Evolutionary conservation across 2,113 vertebrate species (phyloP).

Genomic region (Lophochroa leadbeateri): DNA sequence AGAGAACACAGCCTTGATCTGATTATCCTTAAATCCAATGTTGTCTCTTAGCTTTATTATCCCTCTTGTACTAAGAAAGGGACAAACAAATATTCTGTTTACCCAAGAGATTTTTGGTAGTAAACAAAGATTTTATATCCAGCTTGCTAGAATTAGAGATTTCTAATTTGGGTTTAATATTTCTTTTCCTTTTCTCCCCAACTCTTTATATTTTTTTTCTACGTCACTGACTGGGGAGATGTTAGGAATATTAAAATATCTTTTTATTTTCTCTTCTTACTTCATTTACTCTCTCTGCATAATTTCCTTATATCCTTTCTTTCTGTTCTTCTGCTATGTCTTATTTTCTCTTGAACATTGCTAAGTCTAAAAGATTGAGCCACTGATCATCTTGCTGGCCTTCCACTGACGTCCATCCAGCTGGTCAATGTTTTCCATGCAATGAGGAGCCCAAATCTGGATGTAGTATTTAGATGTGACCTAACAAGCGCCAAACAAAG

Average conservation of each 20-base stretch:
- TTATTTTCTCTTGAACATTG: not conserved
- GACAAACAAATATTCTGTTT: constrained; percentile 19
- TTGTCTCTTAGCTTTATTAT: constrained; percentile 24
- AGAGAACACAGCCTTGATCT: not conserved
- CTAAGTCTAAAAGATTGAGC: not conserved
- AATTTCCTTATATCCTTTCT: not conserved
- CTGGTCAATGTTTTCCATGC: not conserved
- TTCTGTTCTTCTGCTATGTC: not conserved
- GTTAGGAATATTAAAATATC: not conserved
- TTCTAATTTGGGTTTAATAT: not conserved
- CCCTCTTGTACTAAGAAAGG: not conserved
- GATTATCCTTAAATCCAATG: constrained; percentile 41
- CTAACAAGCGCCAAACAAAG: not conserved
- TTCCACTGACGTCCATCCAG: not conserved
- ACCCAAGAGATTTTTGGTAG: not conserved
- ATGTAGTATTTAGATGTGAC: not conserved
- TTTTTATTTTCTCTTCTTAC: not conserved
- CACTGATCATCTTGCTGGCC: not conserved
- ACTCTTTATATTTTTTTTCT: not conserved
- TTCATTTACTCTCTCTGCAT: not conserved
- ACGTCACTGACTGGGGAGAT: not conserved
- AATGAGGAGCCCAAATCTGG: not conserved
- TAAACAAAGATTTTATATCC: constrained; percentile 23
- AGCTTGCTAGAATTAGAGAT: not conserved
- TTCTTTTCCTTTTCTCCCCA: not conserved